Percentiles rank a stretch among this genome's conserved stretches.
Evolutionary conservation across 2,888 invertebrate genomes (phyloP).

Genomic region (Polia nebulosa): DNA sequence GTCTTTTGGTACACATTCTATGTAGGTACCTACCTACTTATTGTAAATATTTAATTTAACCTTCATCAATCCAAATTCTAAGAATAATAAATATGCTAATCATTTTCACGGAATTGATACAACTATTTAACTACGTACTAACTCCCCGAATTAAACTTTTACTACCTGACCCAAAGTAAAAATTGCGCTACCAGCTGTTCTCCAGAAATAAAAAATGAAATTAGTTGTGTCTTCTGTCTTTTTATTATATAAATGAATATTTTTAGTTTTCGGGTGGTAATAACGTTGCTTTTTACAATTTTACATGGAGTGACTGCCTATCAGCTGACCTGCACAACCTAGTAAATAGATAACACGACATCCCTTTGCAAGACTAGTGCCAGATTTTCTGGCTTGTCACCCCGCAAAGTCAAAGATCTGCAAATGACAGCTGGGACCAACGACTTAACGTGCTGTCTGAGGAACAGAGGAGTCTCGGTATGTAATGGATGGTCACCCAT

Average conservation of each 20-base stretch:
- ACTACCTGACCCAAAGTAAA: slow-evolving; percentile 13
- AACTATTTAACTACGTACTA: slow-evolving; percentile 38
- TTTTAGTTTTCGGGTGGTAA: neutral
- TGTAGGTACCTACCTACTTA: neutral
- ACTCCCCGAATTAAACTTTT: slow-evolving; percentile 41
- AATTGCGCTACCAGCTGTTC: slow-evolving; percentile 34
- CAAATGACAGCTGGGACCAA: neutral
- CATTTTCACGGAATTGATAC: slow-evolving; percentile 19
- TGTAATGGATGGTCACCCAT: neutral
- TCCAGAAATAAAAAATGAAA: slow-evolving; percentile 9
- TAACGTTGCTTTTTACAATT: too few relatives aligned
- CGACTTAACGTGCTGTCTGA: neutral
- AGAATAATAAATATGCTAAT: slow-evolving; percentile 26
- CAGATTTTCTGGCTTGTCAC: neutral
- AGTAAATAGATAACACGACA: neutral
- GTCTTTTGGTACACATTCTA: neutral
- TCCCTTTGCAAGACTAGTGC: neutral
- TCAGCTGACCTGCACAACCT: too few relatives aligned
- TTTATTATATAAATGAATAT: too few relatives aligned
- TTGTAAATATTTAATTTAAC: neutral
- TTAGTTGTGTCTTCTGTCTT: neutral
- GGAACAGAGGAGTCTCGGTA: too few relatives aligned
- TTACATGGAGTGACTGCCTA: neutral
- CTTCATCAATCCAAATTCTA: slow-evolving; percentile 1
- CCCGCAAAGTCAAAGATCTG: neutral